Evolutionary conservation across 2,888 invertebrate species (phyloP).

Genomic region (Microctonus hyperodae): DNA sequence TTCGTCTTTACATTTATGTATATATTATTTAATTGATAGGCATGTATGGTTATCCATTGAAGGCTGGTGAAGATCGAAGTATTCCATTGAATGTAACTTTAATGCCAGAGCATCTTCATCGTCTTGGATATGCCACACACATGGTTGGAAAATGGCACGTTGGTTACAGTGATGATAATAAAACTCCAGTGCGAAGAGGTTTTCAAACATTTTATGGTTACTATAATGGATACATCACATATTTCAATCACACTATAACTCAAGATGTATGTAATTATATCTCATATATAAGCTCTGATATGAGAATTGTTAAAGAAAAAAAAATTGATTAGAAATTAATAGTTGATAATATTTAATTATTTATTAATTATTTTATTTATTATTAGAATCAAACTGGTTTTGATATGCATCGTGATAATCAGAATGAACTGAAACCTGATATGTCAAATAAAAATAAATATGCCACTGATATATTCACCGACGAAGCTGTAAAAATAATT

Average conservation of each 20-base stretch:
- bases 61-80: conserved; percentile 64
- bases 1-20: not conserved
- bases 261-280: conserved; percentile 54
- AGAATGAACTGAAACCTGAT: conserved; percentile 49
- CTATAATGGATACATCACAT: conserved; percentile 83
- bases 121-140: conserved; percentile 65
- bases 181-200: conserved; percentile 76
- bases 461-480: conserved; percentile 75
- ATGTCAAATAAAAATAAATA: conserved; percentile 64
- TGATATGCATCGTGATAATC: conserved; percentile 62
- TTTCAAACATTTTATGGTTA: conserved; percentile 87
- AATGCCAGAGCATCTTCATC: conserved; percentile 65
- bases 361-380: conserved; percentile 19
- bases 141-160: conserved; percentile 70
- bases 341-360: not conserved
- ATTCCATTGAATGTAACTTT: conserved; percentile 64
- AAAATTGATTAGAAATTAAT: conserved; percentile 28
- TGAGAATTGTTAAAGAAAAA: too few species aligned
- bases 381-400: conserved; percentile 51
- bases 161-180: conserved; percentile 65
- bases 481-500: conserved; percentile 72
- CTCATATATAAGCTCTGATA: not conserved
- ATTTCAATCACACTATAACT: conserved; percentile 72
- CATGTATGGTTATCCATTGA: conserved; percentile 66
- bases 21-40: conserved; percentile 54